These are phyloP conservation scores for Aleiodes testaceus DNA, from an alignment of 2,888 invertebrate species.

Conservation along the genomic window DNA sequence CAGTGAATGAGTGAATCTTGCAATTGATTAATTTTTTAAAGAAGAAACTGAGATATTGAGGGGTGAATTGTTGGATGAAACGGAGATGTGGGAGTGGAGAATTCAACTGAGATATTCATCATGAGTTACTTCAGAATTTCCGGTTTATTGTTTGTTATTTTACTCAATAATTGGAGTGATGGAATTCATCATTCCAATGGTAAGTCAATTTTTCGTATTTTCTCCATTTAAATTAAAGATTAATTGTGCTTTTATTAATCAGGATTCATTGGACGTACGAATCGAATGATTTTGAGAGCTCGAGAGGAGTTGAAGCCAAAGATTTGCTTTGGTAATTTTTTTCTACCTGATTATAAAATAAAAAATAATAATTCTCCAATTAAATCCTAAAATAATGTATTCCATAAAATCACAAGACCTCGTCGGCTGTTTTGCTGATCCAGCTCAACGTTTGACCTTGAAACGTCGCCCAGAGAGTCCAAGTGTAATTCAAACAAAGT, in stretches of 20 bases:
- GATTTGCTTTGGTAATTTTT: constrained; percentile 65
- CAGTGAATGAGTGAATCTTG: not conserved
- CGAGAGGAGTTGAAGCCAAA: constrained; percentile 62
- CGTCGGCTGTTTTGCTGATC: constrained; percentile 76
- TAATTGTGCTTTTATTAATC: constrained; percentile 48
- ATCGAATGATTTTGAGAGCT: constrained; percentile 58
- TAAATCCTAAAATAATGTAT: constrained; percentile 72
- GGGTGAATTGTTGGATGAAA: not conserved
- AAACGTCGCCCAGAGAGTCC: constrained; percentile 77
- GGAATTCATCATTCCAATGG: constrained; percentile 1
- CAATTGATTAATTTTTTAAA: constrained; percentile 9
- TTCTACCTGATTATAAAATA: not conserved
- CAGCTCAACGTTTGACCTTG: constrained; percentile 73
- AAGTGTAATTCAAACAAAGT: constrained; percentile 74
- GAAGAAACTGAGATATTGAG: constrained; percentile 24
- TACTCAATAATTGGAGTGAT: not conserved
- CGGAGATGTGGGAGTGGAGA: no score
- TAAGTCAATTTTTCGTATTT: not conserved
- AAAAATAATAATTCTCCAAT: constrained; percentile 65
- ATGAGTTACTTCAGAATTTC: no score
- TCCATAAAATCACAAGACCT: constrained; percentile 68
- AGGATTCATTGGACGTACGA: constrained; percentile 56
- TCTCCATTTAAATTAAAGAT: not conserved
- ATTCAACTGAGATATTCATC: no score
- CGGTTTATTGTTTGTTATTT: not conserved